Percentiles rank a stretch among this genome's conserved stretches.
Conservation (phyloP, 2,888 invertebrate species). For the Prionchulus punctatus region DNA sequence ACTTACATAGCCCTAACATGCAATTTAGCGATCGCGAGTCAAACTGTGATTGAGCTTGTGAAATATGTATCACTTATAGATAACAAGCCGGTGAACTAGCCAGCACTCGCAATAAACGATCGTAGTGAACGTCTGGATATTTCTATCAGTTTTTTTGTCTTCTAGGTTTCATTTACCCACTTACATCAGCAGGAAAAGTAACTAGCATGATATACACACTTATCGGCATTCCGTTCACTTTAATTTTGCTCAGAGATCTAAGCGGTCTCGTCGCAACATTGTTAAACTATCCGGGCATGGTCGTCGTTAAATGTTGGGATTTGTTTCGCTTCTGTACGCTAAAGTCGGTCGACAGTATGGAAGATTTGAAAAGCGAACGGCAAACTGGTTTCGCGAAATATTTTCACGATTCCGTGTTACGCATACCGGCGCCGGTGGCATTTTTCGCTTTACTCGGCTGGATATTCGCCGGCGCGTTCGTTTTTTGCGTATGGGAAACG, state of each 20-base stretch:
- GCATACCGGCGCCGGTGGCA: conserved; percentile 19
- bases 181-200: conserved; percentile 29
- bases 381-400: neutral
- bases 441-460: conserved; percentile 28
- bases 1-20: too few relatives aligned
- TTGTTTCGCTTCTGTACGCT: conserved; percentile 23
- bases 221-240: conserved; percentile 35
- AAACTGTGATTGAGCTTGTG: neutral
- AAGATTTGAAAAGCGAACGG: conserved; percentile 1
- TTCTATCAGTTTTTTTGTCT: neutral
- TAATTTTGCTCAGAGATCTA: conserved; percentile 34
- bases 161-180: conserved; percentile 34
- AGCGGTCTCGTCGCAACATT: conserved; percentile 17
- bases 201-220: conserved; percentile 32
- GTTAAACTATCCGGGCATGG: conserved; percentile 18
- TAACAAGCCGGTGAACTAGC: neutral
- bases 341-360: conserved; percentile 12
- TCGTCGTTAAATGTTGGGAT: conserved; percentile 19
- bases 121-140: neutral
- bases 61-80: neutral
- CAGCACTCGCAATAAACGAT: neutral
- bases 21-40: too few relatives aligned
- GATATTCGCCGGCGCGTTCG: conserved; percentile 30
- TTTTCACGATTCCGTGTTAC: conserved; percentile 13
- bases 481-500: conserved; percentile 30